phyloP scores from a whole-genome alignment of 2,888 invertebrate species.

The Gordius sp. region DNA sequence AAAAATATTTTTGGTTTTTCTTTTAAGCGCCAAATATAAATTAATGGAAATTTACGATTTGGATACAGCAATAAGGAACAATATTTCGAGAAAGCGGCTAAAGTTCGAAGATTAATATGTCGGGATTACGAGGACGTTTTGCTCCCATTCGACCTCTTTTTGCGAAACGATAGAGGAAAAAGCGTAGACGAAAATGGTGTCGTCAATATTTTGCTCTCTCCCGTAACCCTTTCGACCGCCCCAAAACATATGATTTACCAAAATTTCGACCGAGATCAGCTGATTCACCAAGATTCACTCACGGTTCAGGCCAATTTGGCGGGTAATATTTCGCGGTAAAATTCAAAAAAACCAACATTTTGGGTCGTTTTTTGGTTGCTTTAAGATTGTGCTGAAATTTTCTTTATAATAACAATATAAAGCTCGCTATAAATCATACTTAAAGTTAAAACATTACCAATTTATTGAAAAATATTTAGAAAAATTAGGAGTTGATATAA shows the following conservation, averaged over 20 bases:
- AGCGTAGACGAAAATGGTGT: slow-evolving; percentile 31
- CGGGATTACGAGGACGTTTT: slow-evolving; percentile 60
- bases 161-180: neutral
- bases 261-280: slow-evolving; percentile 55
- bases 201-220: slow-evolving; percentile 55
- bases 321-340: slow-evolving; percentile 35
- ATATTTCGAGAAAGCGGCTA: slow-evolving; percentile 64
- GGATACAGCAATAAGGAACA: slow-evolving; percentile 51
- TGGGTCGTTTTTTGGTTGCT: neutral
- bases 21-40: neutral
- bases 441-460: too few relatives aligned
- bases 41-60: slow-evolving; percentile 10
- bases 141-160: slow-evolving; percentile 24
- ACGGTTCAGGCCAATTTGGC: slow-evolving; percentile 91
- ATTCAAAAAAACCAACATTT: neutral
- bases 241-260: slow-evolving; percentile 49
- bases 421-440: too few relatives aligned
- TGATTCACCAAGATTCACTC: slow-evolving; percentile 65
- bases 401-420: too few relatives aligned
- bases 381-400: too few relatives aligned
- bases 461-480: neutral
- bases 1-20: neutral
- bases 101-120: slow-evolving; percentile 55
- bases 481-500: neutral
- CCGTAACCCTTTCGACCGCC: slow-evolving; percentile 62